Evolutionary conservation across 2,888 invertebrate species (phyloP).

Genomic region (Parasteatoda lunata): DNA sequence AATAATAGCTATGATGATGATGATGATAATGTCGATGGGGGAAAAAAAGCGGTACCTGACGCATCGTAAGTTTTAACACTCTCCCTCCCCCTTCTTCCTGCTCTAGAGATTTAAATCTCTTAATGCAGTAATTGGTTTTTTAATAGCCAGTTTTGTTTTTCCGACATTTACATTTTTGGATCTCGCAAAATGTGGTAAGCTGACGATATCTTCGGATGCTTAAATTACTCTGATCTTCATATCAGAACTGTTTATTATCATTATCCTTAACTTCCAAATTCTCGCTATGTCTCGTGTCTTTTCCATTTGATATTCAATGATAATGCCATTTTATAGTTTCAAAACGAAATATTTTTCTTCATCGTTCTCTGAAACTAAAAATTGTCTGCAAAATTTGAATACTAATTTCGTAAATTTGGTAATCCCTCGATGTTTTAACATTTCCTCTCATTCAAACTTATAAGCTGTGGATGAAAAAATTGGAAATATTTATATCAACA

Average conservation of each 20-base stretch:
- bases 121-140: slow-evolving; percentile 66
- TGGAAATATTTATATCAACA: no score
- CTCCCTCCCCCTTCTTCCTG: background rate
- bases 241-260: slow-evolving; percentile 24
- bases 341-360: no score
- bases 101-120: slow-evolving; percentile 15
- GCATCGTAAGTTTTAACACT: background rate
- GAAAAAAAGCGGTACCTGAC: background rate
- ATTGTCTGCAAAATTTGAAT: slow-evolving; percentile 29
- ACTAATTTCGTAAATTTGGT: slow-evolving; percentile 26
- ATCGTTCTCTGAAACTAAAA: background rate
- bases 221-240: slow-evolving; percentile 20
- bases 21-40: background rate
- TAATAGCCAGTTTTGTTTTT: slow-evolving; percentile 40
- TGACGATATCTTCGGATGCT: slow-evolving; percentile 3
- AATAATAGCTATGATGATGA: slow-evolving; percentile 13
- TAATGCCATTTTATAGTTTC: background rate
- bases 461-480: no score
- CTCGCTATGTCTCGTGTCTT: background rate
- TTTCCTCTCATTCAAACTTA: no score
- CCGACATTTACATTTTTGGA: slow-evolving; percentile 52
- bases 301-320: background rate
- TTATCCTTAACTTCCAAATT: slow-evolving; percentile 29
- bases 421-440: background rate
- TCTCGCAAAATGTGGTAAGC: background rate